phyloP scores from a whole-genome alignment of 2,797 vertebrate species.

The Gastrophryne carolinensis region DNA sequence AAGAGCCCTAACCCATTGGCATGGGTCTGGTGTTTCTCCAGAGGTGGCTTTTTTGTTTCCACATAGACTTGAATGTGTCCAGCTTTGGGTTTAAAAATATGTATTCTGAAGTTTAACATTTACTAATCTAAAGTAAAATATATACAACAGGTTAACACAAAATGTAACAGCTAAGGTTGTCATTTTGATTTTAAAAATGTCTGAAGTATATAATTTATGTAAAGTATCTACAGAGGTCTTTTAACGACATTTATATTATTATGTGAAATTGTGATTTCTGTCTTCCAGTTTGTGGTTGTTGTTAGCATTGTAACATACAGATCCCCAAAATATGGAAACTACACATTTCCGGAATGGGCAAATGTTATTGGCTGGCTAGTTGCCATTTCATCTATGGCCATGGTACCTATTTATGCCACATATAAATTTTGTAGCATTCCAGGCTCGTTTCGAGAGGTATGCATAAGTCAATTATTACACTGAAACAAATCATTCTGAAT shows the following conservation, averaged over 20 bases:
- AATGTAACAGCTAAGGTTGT: too few relatives aligned
- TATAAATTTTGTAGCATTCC: slow-evolving; percentile 84
- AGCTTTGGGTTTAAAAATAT: too few relatives aligned
- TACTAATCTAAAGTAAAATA: too few relatives aligned
- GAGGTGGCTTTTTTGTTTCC: too few relatives aligned
- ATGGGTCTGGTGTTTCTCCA: too few relatives aligned
- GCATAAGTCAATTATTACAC: slow-evolving; percentile 51
- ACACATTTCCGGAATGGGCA: slow-evolving; percentile 83
- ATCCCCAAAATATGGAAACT: slow-evolving; percentile 80
- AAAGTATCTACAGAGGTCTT: not conserved
- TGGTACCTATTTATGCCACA: slow-evolving; percentile 85
- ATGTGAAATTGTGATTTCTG: not conserved
- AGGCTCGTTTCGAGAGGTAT: slow-evolving; percentile 80
- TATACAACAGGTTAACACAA: too few relatives aligned
- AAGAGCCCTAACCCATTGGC: too few relatives aligned
- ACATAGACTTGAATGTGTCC: too few relatives aligned
- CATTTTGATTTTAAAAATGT: too few relatives aligned
- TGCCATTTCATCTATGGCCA: slow-evolving; percentile 84
- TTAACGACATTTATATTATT: not conserved
- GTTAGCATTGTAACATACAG: slow-evolving; percentile 85
- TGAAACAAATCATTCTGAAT: too few relatives aligned
- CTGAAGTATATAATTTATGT: too few relatives aligned
- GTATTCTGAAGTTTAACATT: too few relatives aligned
- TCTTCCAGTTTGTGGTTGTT: slow-evolving; percentile 83
- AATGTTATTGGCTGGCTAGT: slow-evolving; percentile 83